These are phyloP conservation scores for Pachyramphus minor DNA, from an alignment of 2,113 vertebrate genomes.

Conservation along the genomic window DNA sequence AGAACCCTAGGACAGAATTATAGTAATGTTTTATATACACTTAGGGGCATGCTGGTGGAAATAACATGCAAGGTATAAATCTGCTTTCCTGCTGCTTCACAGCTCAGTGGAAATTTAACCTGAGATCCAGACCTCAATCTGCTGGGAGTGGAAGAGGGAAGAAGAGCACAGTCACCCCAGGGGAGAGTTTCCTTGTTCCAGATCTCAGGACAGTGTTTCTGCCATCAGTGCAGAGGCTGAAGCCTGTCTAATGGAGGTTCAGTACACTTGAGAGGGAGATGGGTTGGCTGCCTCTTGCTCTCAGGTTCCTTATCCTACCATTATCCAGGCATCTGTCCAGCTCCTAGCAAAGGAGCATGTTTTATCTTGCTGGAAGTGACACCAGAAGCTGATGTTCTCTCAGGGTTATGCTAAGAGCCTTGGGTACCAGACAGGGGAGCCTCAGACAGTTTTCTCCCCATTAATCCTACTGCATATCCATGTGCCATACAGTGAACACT, in stretches of 20 bases:
- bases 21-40: background rate
- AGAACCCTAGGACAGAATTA: conserved; percentile 41
- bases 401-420: background rate
- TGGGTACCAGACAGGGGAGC: background rate
- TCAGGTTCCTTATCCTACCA: background rate
- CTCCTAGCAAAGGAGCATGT: background rate
- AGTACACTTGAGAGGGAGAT: background rate
- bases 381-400: background rate
- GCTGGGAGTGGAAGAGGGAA: background rate
- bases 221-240: background rate
- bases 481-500: background rate
- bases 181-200: background rate
- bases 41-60: background rate
- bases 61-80: background rate
- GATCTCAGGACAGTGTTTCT: background rate
- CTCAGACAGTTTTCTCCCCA: background rate
- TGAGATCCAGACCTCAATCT: background rate
- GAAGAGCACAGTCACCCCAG: background rate
- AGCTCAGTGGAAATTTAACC: background rate
- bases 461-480: background rate
- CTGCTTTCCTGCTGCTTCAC: background rate
- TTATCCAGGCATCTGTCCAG: background rate
- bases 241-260: background rate
- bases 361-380: background rate
- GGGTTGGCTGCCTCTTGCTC: background rate